Base-by-base conservation (phyloP, 1,140 invertebrate species). In the Heliothis subflexa region DNA sequence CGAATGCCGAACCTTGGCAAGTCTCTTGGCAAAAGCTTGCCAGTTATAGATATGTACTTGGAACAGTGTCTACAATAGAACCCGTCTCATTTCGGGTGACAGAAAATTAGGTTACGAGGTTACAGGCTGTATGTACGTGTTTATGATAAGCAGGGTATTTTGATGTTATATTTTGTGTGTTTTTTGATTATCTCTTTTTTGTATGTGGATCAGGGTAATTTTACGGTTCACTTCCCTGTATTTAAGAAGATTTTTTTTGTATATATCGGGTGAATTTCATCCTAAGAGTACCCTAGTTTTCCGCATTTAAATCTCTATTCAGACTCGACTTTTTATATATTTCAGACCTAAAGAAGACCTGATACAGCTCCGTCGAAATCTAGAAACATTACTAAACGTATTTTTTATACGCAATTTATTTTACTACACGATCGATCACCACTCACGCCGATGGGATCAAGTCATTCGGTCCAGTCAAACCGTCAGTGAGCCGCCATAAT, bases 61-160 rank as follows among this genome's bases (percentile, higher is more conserved):
- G 64, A 80, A 79, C 75, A 55, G 50, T 52, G 74, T 25, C 62
- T 79, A 77, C 78, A 79, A 71, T 78, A 82, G 79, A 81, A 78
- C 78, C 81, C 78, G 79, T 68, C 72, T 80, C 57, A 64, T 64
- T 80, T 70, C 55, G 66, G 77, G 85, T 85, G 83, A 85, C 82
- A 52, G 64, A 74, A 85, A 88, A 90, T 89, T 89, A 70, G 90
- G 90, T 90, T 90, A 90, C 78, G 61, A 80, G 73, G 83, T 84
- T 79, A 81, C 78, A 72, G 75, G 72, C 59, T n/a, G 76, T 81
- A 18, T 74, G 84, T 83, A 80, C 81, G 86, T 80, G 79, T 78
- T 82, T 78, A 76, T 76, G 78, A 68, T 77, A 83, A 85, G 82
- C 85, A 78, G 80, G 73, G 79, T 74, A 80, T 84, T 84, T 79